Evolutionary conservation across 2,113 vertebrate genomes (phyloP), one percentile per base, ranked within the genome.

Genomic region (Phrynocephalus versicolor): DNA sequence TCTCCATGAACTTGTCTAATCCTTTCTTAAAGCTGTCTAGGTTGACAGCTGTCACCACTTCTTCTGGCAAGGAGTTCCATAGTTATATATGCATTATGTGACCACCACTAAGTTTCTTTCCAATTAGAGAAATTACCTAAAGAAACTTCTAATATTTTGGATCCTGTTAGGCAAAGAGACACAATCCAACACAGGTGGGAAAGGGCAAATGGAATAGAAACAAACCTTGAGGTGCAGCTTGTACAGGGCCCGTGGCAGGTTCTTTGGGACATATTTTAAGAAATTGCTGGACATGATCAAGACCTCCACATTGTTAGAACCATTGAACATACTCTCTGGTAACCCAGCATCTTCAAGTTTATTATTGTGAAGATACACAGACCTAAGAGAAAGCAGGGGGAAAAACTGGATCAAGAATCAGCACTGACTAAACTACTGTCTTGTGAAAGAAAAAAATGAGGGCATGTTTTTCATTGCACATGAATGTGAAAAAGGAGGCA

Each of bases 251-350:
- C 94, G 94, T 0, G 99, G 98, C 55, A 99, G 96, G 92, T 97
- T 97, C 92, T 93, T 97, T 21, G 99, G 99, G 81, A 99, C 98
- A 0, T 97, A 96, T 64, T 97, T 97, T 86, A 99, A 96, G 90
- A 98, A 98, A 95, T 99, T 99, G 94, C 98, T 99, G 93, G 99
- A 99, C 97, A 99, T 95, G 88, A 99, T 98, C 79, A 99, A 97
- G 93, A 99, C 96, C 92, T 99, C 99, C 45, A 99, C 96, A 0
- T 95, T 98, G 92, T 95, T 80, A 55, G 99, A 99, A 77, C 96
- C 97, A 1, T 99, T 98, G 91, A 99, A 99, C 97, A 98, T 97
- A 86, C 96, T 93, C 70, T 98, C 97, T 0, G 99, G 98, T 84
- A 99, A 96, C 6, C 98, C 98, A 0, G 96, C 96, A 8, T 99